Evolutionary conservation across 2,797 vertebrate genomes (phyloP).

Genomic region (Falco rusticolus): DNA sequence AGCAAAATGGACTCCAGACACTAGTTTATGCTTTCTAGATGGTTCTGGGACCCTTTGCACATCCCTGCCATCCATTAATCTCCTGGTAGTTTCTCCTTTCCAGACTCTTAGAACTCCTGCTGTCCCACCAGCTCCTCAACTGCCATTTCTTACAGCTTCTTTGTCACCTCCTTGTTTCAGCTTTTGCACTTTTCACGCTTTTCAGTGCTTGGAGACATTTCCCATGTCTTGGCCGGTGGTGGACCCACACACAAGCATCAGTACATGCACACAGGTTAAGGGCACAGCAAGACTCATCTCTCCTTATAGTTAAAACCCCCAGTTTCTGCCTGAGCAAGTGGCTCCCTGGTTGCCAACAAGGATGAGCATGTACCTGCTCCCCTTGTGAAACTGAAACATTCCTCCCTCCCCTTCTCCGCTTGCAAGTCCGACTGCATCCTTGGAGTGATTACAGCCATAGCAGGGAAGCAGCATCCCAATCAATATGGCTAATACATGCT

Average conservation of each 20-base stretch:
- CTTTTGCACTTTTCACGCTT: not conserved
- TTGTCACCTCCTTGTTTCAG: not conserved
- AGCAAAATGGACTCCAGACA: too few species aligned
- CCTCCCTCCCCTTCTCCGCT: not conserved
- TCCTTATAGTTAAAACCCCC: not conserved
- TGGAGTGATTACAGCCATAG: not conserved
- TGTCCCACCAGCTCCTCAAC: not conserved
- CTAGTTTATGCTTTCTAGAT: not conserved
- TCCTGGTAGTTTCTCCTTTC: not conserved
- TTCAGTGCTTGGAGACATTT: fast-evolving
- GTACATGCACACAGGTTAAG: fast-evolving
- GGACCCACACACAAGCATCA: not conserved
- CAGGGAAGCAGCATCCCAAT: not conserved
- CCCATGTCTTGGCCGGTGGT: fast-evolving
- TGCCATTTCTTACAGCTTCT: not conserved
- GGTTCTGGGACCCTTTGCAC: not conserved
- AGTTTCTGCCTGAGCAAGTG: not conserved
- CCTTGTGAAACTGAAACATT: too few species aligned
- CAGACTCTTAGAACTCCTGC: not conserved
- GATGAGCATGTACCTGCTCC: not conserved
- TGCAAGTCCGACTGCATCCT: not conserved
- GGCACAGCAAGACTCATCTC: not conserved
- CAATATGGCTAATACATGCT: not conserved
- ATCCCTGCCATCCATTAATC: not conserved
- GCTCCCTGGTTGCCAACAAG: not conserved